Conservation (phyloP, 2,888 invertebrate species). For the Elegia similella region DNA sequence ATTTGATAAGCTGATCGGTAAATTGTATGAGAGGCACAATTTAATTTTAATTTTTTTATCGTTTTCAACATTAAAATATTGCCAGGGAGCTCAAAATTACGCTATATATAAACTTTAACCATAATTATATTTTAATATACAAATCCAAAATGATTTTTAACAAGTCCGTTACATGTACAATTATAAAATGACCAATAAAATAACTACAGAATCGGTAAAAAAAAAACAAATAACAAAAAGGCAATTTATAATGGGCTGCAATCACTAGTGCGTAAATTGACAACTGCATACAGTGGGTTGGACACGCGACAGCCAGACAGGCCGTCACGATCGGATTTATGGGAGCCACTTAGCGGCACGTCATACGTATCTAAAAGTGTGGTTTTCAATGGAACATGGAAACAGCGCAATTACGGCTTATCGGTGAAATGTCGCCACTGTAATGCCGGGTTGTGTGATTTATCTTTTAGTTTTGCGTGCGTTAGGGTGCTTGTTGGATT, state of each 20-base stretch:
- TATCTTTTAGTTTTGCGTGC: not conserved
- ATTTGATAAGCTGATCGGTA: too few relatives aligned
- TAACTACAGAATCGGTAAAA: not conserved
- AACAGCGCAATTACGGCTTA: conserved; percentile 22
- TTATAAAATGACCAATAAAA: not conserved
- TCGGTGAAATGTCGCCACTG: conserved; percentile 17
- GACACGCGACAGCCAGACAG: conserved; percentile 22
- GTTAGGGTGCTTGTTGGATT: too few relatives aligned
- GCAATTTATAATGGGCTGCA: conserved; percentile 2
- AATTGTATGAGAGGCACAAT: too few relatives aligned
- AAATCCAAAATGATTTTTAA: too few relatives aligned
- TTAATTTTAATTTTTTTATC: too few relatives aligned
- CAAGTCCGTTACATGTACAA: too few relatives aligned
- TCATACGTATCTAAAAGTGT: conserved; percentile 25
- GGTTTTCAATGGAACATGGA: conserved; percentile 17
- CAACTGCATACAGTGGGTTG: conserved; percentile 5
- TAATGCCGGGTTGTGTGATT: conserved; percentile 14
- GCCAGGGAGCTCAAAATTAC: too few relatives aligned
- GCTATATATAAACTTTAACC: too few relatives aligned
- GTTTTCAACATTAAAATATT: too few relatives aligned
- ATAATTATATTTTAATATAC: too few relatives aligned
- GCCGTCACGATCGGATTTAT: conserved; percentile 28
- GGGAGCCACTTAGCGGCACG: conserved; percentile 27
- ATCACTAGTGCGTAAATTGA: conserved; percentile 11
- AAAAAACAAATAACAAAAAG: not conserved